Evolutionary conservation across 2,888 invertebrate species (phyloP), one percentile per base, ranked within the genome.

Genomic region (Drosophila hawaiiensis): DNA sequence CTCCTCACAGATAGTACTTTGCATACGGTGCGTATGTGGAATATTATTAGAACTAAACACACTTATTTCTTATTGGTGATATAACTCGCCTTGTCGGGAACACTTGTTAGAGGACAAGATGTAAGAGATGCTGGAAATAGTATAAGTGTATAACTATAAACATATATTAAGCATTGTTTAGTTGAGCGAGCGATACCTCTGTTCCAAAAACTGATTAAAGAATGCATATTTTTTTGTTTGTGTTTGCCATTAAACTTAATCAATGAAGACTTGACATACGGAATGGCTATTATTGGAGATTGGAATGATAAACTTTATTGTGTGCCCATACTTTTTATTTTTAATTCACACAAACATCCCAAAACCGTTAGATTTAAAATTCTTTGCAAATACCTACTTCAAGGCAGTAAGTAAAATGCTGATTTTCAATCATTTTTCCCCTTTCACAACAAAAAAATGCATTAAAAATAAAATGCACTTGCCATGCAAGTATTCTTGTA

Each of bases 21-120:
- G 56, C 76, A 56, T 76, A 58, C 52, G 61, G 22, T 43, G 55
- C 63, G 77, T 77, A 68, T 78, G 64, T 49, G 64, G n/a, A 70
- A 71, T 65, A 6, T 65, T 62, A 39, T 59, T 58, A n/a, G 39
- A 59, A n/a, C 29, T 33, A 19, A 62, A 39, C 31, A 41, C 41
- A 60, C 41, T 58, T 60, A 54, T 39, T 41, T 28, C 59, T 41
- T 19, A 35, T 25, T 47, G 54, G 28, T 54, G 22, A 39, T 49
- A 33, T 60, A 54, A 54, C 31, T 54, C 28, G 28, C 39, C 39
- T 54, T 39, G 28, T 62, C 47, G 37, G 55, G 19, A 19, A 31
- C 25, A 52, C n/a, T 47, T 28, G 53, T 53, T 53, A 28, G 33
- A 39, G 52, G 25, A 12, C 49, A 41, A 50, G 22, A 28, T 55